Base-by-base conservation (phyloP, 2,113 vertebrate species). In the Serinus canaria region DNA sequence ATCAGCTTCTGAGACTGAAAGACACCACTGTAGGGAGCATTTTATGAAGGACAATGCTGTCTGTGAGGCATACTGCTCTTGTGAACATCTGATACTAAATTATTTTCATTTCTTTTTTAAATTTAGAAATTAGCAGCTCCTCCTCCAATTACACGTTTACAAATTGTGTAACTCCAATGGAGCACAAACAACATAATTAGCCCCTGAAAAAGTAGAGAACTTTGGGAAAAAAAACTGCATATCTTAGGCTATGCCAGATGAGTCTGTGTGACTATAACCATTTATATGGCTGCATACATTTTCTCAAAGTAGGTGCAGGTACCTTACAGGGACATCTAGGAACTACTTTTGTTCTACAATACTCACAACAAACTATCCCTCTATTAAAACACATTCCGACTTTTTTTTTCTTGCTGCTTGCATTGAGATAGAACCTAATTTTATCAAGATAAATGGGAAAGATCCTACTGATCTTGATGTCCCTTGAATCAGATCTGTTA, bases 41-140 rank as follows among this genome's bases (percentile, higher is more conserved):
- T 92, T 87, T 77, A 63, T 63, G 19, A 86, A 70, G 46, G 44
- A 30, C 50, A 93, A 63, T 70, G n/a, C 7, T 73, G 25, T 52
- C 53, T 6, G 13, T 62, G 86, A 87, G 62, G 35, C 22, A 47
- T 68, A 39, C 17, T 70, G 44, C 81, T 49, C 39, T 93, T 75
- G 43, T n/a, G 43, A 95, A 53, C 66, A 83, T 52, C 74, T n/a
- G 44, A 18, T 31, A 94, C 81, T 70, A 89, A 89, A 67, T 10
- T 67, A 20, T 25, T 59, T 77, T 58, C 35, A 47, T 86, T 75
- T 46, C 1, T 33, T 60, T 69, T 75, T 69, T 6, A 41, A 27
- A 67, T 90, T 58, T 72, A 62, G 76, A 60, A 79, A 56, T 23
- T 79, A 31, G 17, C 8, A 83, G n/a, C 3, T 12, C 6, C 2